Conservation (phyloP, 1,140 invertebrate genomes). For the Drosophila chauvacae region DNA sequence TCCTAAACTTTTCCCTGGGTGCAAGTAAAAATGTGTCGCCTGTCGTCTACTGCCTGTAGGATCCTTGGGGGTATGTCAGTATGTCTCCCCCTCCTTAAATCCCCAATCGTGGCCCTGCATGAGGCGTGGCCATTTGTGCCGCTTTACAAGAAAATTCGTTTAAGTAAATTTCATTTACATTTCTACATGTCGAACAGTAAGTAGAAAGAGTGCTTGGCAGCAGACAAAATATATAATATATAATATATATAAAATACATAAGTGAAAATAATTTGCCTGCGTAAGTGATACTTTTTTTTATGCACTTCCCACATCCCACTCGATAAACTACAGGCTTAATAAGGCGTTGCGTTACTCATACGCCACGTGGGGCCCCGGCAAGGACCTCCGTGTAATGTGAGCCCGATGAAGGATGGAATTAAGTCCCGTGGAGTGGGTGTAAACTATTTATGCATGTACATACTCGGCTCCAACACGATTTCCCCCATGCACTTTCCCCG, state of each 20-base stretch:
- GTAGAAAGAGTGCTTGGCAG: neutral
- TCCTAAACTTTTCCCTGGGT: neutral
- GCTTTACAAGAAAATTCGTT: constrained; percentile 76
- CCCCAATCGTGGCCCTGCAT: constrained; percentile 10
- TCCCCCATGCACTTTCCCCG: constrained; percentile 9
- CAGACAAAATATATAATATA: neutral
- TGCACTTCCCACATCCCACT: constrained; percentile 4
- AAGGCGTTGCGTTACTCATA: constrained; percentile 75
- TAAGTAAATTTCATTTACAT: constrained; percentile 69
- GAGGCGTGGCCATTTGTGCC: constrained; percentile 64
- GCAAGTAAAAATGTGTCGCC: constrained; percentile 62
- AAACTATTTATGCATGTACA: constrained; percentile 48
- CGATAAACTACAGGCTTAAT: constrained; percentile 38
- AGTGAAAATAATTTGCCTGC: constrained; percentile 22
- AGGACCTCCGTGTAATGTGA: constrained; percentile 49
- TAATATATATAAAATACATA: neutral
- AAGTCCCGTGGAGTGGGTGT: constrained; percentile 5
- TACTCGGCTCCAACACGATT: constrained; percentile 30
- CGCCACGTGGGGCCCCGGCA: constrained; percentile 64
- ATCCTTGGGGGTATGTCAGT: constrained; percentile 28
- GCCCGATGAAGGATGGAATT: constrained; percentile 4
- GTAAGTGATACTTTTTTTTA: constrained; percentile 10
- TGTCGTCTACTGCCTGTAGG: constrained; percentile 20
- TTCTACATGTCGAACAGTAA: constrained; percentile 20
- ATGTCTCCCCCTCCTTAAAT: neutral